These are phyloP conservation scores for Corythaeola cristata DNA, from an alignment of 2,113 vertebrate genomes.

Conservation along the genomic window DNA sequence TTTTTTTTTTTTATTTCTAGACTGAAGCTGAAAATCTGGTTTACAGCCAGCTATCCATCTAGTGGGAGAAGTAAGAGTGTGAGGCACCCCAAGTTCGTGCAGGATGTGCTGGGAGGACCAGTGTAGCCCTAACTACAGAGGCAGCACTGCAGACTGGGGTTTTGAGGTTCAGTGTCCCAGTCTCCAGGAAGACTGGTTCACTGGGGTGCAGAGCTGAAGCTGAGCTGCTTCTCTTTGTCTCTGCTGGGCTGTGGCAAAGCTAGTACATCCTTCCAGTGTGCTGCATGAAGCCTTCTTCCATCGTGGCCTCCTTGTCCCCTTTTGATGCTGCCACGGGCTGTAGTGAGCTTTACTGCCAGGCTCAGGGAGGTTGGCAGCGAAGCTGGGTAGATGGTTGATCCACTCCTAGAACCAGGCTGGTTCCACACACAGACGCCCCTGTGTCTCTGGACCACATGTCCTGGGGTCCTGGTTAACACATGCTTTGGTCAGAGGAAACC, in stretches of 20 bases:
- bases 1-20: not conserved
- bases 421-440: not conserved
- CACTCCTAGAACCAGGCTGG: not conserved
- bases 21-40: not conserved
- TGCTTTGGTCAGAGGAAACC: not conserved
- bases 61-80: not conserved
- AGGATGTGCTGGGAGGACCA: not conserved
- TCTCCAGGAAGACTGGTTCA: not conserved
- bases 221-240: not conserved
- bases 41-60: not conserved
- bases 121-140: not conserved
- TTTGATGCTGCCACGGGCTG: fast-evolving
- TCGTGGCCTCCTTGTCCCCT: fast-evolving
- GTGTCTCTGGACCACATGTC: fast-evolving
- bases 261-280: not conserved
- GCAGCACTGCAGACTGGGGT: fast-evolving
- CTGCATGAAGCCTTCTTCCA: not conserved
- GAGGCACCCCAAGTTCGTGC: fast-evolving
- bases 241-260: not conserved
- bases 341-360: not conserved
- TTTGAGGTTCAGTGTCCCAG: not conserved
- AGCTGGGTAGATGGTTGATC: not conserved
- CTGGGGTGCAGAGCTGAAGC: not conserved
- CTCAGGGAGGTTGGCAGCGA: fast-evolving
- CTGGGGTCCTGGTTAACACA: not conserved